Conservation (phyloP, 2,113 vertebrate species). For the Siniperca chuatsi region DNA sequence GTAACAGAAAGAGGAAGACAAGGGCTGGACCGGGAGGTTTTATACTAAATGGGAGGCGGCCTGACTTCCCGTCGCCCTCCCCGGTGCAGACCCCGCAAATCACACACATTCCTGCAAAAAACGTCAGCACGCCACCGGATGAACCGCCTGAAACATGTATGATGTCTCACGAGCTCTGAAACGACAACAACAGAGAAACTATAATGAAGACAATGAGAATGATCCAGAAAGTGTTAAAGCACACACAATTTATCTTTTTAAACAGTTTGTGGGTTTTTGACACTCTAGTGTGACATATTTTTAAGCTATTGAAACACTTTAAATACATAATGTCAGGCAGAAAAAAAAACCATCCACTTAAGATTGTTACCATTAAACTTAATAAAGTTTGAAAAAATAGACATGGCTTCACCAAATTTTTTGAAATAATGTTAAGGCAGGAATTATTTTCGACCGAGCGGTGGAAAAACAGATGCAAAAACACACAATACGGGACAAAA, state of each 20-base stretch:
- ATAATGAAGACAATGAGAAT: accelerated
- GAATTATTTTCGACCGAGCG: background rate
- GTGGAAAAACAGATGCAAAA: background rate
- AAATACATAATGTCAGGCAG: background rate
- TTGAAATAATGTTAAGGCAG: background rate
- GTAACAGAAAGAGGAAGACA: constrained; percentile 88
- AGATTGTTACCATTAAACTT: too few species aligned
- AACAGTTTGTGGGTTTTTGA: background rate
- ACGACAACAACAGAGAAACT: too few species aligned
- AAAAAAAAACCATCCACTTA: too few species aligned
- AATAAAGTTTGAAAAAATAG: background rate
- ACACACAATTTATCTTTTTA: background rate
- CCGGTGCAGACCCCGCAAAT: constrained; percentile 77
- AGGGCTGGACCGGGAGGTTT: constrained; percentile 68
- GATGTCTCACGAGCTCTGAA: background rate
- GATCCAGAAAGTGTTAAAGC: background rate
- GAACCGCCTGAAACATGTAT: constrained; percentile 40
- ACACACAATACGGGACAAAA: background rate
- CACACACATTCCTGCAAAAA: constrained; percentile 81
- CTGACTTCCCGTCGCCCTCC: constrained; percentile 70
- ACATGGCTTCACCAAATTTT: background rate
- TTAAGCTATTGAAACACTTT: background rate
- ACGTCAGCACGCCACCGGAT: constrained; percentile 79
- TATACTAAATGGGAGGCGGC: constrained; percentile 83
- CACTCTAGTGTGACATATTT: background rate